Percentiles rank a stretch among this genome's conserved stretches.
These are phyloP conservation scores for Pseudopleuronectes americanus DNA, from an alignment of 2,797 vertebrate genomes.

Conservation along the genomic window DNA sequence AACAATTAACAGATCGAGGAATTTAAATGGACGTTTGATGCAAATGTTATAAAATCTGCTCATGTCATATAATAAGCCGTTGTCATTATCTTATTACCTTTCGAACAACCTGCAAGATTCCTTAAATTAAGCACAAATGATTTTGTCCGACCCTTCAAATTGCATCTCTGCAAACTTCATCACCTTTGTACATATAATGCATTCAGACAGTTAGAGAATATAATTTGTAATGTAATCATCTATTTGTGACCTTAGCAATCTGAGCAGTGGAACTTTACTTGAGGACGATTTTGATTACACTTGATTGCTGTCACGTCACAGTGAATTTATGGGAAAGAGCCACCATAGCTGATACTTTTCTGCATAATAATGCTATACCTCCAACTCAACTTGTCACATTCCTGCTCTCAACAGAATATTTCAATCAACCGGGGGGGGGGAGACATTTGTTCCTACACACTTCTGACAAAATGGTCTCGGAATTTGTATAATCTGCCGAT, in stretches of 20 bases:
- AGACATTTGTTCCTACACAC: not conserved
- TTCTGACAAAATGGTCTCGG: constrained; percentile 20
- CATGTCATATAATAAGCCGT: constrained; percentile 4
- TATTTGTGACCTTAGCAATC: constrained; percentile 2
- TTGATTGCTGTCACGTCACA: constrained; percentile 31
- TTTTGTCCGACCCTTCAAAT: constrained; percentile 13
- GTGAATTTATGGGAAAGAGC: constrained; percentile 21
- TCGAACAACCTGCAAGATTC: not conserved
- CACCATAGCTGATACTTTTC: constrained; percentile 20
- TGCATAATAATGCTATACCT: constrained; percentile 43
- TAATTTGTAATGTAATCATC: constrained; percentile 24
- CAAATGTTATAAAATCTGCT: constrained; percentile 15
- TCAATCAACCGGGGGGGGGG: constrained; percentile 3
- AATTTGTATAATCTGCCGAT: constrained; percentile 22
- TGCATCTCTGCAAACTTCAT: constrained; percentile 1
- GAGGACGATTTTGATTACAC: constrained; percentile 31
- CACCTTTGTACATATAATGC: constrained; percentile 5
- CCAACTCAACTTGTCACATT: constrained; percentile 24
- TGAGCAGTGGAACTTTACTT: not conserved
- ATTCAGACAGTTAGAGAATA: constrained; percentile 27
- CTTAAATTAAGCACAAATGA: constrained; percentile 13
- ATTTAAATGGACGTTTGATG: constrained; percentile 24
- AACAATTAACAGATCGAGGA: constrained; percentile 48
- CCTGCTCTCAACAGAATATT: constrained; percentile 8
- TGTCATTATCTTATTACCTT: constrained; percentile 4